These are phyloP conservation scores for Zygogramma bicolorata DNA, from an alignment of 2,888 invertebrate genomes.

Conservation along the genomic window DNA sequence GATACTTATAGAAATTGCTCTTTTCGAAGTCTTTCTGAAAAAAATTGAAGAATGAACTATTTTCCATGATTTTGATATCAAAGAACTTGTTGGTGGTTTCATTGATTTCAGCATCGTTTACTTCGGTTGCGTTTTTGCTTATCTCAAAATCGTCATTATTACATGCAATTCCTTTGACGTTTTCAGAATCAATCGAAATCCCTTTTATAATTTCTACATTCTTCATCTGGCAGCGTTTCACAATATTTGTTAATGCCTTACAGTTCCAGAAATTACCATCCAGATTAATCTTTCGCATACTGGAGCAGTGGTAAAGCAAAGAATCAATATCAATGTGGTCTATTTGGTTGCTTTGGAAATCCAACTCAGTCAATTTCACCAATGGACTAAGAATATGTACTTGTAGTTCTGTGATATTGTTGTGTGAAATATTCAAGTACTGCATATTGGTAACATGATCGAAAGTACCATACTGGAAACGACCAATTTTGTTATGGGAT, in stretches of 20 bases:
- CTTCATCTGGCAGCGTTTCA: neutral
- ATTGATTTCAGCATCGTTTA: neutral
- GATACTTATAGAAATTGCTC: neutral
- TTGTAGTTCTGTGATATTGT: neutral
- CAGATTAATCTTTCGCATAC: neutral
- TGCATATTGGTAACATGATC: neutral
- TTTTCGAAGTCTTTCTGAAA: neutral
- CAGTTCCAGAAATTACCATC: conserved; percentile 11
- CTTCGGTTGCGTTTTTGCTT: neutral
- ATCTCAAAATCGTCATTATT: neutral
- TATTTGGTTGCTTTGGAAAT: conserved; percentile 8
- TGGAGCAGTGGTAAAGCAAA: neutral
- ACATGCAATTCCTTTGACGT: conserved; percentile 18
- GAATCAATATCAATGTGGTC: neutral
- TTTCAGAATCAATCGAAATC: neutral
- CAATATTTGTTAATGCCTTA: neutral
- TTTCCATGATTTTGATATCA: neutral
- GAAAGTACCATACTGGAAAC: conserved; percentile 7
- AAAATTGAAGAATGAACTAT: neutral
- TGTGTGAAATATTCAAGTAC: conserved; percentile 16
- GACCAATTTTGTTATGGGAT: conserved; percentile 6
- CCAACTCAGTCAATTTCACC: neutral
- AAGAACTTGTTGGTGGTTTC: neutral
- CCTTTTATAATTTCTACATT: neutral
- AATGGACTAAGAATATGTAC: neutral